phyloP scores from a whole-genome alignment of 2,888 invertebrate species.

The Geophilus truncorum region DNA sequence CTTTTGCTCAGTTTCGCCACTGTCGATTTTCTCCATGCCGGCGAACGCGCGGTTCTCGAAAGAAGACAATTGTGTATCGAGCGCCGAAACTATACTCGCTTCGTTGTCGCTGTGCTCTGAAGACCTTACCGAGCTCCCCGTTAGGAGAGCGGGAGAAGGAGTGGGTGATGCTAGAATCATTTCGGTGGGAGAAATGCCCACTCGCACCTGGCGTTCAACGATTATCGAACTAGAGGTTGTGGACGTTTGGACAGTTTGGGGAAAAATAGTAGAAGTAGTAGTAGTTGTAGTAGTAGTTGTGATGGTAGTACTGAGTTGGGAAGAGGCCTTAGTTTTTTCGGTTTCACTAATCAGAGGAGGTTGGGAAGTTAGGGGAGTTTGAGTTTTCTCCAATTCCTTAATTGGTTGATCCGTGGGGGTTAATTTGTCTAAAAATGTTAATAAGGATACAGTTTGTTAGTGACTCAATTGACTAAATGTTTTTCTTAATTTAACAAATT shows the following conservation, averaged over 20 bases:
- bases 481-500: not conserved
- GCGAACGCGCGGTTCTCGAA: constrained; percentile 50
- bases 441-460: constrained; percentile 38
- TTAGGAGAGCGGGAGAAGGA: not conserved
- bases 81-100: constrained; percentile 28
- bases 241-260: not conserved
- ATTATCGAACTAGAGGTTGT: not conserved
- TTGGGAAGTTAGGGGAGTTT: constrained; percentile 25
- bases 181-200: constrained; percentile 46
- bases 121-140: not conserved
- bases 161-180: not conserved
- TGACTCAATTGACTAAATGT: constrained; percentile 27
- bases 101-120: constrained; percentile 28
- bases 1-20: constrained; percentile 31
- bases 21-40: constrained; percentile 43
- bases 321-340: not conserved
- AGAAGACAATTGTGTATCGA: constrained; percentile 3
- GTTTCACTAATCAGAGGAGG: not conserved
- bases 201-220: constrained; percentile 41
- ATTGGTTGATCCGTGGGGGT: constrained; percentile 35
- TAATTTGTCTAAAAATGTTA: constrained; percentile 38
- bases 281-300: not conserved
- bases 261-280: not conserved
- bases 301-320: not conserved
- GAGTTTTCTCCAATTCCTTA: constrained; percentile 34